phyloP scores from a whole-genome alignment of 2,113 vertebrate species.

The Oreochromis niloticus region DNA sequence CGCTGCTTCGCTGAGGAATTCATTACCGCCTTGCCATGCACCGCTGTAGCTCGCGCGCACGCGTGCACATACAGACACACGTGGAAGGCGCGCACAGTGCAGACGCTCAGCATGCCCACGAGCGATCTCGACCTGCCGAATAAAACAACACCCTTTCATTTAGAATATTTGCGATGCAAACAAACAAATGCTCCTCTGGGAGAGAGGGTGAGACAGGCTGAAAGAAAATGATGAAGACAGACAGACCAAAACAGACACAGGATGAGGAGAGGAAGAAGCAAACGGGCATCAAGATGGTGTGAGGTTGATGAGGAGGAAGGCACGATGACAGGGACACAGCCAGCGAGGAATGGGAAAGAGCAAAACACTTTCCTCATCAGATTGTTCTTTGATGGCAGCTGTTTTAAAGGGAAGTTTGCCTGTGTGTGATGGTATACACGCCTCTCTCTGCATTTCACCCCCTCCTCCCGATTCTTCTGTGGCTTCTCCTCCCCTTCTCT shows the following conservation, averaged over 20 bases:
- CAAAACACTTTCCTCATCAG: background rate
- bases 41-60: slow-evolving; percentile 26
- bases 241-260: background rate
- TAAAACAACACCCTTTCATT: slow-evolving; percentile 59
- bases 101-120: slow-evolving; percentile 24
- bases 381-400: background rate
- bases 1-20: slow-evolving; percentile 71
- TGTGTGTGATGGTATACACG: background rate
- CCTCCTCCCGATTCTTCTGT: background rate
- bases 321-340: background rate
- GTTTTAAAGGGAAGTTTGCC: background rate
- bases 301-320: slow-evolving; percentile 3
- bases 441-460: background rate
- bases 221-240: background rate
- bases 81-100: background rate
- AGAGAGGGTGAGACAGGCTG: background rate
- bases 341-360: background rate
- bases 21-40: slow-evolving; percentile 64
- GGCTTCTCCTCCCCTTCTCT: background rate
- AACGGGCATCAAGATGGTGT: background rate
- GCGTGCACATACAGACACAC: background rate
- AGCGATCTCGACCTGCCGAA: slow-evolving; percentile 52
- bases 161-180: slow-evolving; percentile 65
- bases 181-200: slow-evolving; percentile 62
- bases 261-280: background rate